These are phyloP conservation scores for Australoheros facetus DNA, from an alignment of 2,797 vertebrate genomes.

Conservation along the genomic window DNA sequence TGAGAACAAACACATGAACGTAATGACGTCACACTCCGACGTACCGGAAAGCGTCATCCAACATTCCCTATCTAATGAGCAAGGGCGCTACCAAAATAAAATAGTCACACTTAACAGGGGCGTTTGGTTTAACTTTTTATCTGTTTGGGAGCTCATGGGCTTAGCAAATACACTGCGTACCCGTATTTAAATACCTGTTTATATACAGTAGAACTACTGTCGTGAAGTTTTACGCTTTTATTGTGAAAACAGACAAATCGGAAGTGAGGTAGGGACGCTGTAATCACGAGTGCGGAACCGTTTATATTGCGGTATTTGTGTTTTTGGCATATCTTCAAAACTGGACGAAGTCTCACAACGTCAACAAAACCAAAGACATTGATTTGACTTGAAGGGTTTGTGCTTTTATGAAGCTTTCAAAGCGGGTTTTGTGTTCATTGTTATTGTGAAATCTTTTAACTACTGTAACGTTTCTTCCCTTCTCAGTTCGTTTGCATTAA, in stretches of 20 bases:
- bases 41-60: too few relatives aligned
- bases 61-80: too few relatives aligned
- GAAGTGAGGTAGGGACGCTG: background rate
- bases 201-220: background rate
- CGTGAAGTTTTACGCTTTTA: slow-evolving; percentile 30
- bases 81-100: too few relatives aligned
- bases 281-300: slow-evolving; percentile 33
- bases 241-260: slow-evolving; percentile 37
- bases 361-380: background rate
- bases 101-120: too few relatives aligned
- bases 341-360: background rate
- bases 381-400: slow-evolving; percentile 18
- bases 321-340: background rate
- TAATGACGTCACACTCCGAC: too few relatives aligned
- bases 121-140: background rate
- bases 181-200: background rate
- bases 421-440: background rate
- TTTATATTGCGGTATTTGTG: background rate
- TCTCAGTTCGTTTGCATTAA: background rate
- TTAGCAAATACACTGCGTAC: background rate
- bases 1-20: too few relatives aligned
- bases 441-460: background rate
- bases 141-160: background rate
- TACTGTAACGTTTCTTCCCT: background rate
- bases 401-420: background rate